phyloP scores from a whole-genome alignment of 2,113 vertebrate species.

The Jacana jacana region DNA sequence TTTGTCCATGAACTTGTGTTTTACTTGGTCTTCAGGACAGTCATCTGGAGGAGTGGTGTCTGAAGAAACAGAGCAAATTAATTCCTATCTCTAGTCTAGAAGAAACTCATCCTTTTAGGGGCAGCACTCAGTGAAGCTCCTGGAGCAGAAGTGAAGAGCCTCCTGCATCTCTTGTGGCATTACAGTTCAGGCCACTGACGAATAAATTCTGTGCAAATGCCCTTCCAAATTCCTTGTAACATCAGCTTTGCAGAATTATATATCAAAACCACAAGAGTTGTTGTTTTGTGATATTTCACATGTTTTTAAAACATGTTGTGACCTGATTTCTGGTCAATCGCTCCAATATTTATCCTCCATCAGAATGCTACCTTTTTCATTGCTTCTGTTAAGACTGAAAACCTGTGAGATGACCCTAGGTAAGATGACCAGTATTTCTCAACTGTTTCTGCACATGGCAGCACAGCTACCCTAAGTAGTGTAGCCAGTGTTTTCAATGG shows the following conservation, averaged over 20 bases:
- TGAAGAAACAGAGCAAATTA: neutral
- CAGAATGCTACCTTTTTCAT: neutral
- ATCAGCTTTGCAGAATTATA: neutral
- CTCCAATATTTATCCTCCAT: neutral
- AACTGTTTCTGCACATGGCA: neutral
- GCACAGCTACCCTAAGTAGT: neutral
- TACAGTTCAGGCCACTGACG: neutral
- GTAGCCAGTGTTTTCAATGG: neutral
- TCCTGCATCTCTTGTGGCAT: neutral
- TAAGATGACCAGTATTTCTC: neutral
- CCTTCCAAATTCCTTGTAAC: neutral
- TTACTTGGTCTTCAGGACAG: neutral
- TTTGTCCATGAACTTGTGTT: neutral
- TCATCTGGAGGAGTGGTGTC: neutral
- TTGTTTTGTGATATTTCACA: neutral
- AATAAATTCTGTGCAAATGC: neutral
- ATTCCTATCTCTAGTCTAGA: neutral
- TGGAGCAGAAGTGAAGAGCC: neutral
- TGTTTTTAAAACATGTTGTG: neutral
- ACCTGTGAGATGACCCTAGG: neutral
- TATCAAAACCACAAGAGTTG: neutral
- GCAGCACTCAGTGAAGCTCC: neutral
- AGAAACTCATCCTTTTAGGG: neutral
- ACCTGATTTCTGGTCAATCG: neutral
- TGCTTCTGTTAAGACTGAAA: neutral